A percentile compares a stretch with the other conserved stretches of the same genome.
These are phyloP conservation scores for Oreochromis spilurus DNA, from an alignment of 2,113 vertebrate species.

Conservation along the genomic window DNA sequence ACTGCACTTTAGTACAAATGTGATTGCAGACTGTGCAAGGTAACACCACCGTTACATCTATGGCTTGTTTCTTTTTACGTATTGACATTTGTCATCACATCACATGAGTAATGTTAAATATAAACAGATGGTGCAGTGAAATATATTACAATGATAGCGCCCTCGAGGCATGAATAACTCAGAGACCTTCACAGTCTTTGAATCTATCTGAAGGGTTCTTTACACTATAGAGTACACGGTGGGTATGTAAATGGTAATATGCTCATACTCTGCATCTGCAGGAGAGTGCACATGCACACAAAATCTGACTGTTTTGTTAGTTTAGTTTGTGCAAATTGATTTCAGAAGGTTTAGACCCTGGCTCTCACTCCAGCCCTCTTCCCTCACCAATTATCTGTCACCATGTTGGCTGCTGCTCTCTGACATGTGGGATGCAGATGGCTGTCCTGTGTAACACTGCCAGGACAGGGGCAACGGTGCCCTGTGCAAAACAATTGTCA, in stretches of 20 bases:
- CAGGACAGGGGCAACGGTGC: conserved; percentile 44
- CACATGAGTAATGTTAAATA: conserved; percentile 52
- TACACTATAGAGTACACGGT: background rate
- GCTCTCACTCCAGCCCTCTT: background rate
- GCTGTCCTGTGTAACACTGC: conserved; percentile 17
- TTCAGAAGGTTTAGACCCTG: conserved; percentile 12
- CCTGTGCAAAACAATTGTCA: conserved; percentile 33
- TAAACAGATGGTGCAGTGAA: conserved; percentile 44
- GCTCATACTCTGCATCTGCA: background rate
- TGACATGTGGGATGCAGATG: conserved; percentile 57
- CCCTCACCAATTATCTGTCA: conserved; percentile 43
- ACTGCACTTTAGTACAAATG: background rate
- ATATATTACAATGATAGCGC: conserved; percentile 24
- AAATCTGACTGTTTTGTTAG: conserved; percentile 6
- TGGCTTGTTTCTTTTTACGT: conserved; percentile 1
- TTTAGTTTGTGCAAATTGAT: conserved; percentile 43
- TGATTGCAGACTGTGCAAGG: background rate
- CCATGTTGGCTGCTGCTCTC: conserved; percentile 46
- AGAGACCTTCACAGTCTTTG: conserved; percentile 28
- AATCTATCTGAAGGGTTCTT: conserved; percentile 15
- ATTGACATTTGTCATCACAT: conserved; percentile 46
- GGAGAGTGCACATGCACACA: background rate
- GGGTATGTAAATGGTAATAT: conserved; percentile 9
- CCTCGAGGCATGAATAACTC: conserved; percentile 42
- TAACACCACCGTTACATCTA: background rate